phyloP scores from a whole-genome alignment of 2,888 invertebrate genomes.

The Rotaria magnacalcarata region DNA sequence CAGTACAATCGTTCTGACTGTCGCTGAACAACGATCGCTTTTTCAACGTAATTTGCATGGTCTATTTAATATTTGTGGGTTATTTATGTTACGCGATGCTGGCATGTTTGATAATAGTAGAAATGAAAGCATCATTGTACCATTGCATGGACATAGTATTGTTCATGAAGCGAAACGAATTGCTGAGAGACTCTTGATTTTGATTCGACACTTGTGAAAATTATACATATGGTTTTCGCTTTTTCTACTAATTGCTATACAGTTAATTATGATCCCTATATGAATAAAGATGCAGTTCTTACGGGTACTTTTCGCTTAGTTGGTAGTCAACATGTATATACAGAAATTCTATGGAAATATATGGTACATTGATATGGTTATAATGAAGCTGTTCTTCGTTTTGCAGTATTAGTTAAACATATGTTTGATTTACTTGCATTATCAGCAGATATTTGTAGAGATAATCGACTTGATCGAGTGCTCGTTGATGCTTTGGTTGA shows the following conservation, averaged over 20 bases:
- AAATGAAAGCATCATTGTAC: background rate
- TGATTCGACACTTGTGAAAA: background rate
- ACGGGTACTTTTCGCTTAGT: background rate
- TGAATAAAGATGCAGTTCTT: background rate
- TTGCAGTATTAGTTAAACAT: background rate
- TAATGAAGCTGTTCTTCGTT: background rate
- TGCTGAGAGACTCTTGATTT: background rate
- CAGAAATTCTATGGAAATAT: background rate
- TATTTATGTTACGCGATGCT: background rate
- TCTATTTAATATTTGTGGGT: background rate
- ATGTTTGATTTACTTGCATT: background rate
- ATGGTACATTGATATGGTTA: background rate
- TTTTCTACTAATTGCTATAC: background rate
- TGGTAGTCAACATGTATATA: conserved; percentile 3
- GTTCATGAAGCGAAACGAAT: background rate
- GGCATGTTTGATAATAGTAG: background rate
- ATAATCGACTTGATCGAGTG: background rate
- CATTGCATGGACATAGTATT: background rate
- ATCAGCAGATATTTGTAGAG: background rate
- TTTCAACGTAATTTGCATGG: conserved; percentile 12
- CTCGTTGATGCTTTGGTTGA: conserved; percentile 1
- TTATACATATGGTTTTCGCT: background rate
- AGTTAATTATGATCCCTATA: background rate
- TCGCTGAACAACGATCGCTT: background rate
- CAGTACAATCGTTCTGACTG: background rate